phyloP scores from a whole-genome alignment of 2,113 vertebrate genomes.

The Gnathonemus longibarbis region DNA sequence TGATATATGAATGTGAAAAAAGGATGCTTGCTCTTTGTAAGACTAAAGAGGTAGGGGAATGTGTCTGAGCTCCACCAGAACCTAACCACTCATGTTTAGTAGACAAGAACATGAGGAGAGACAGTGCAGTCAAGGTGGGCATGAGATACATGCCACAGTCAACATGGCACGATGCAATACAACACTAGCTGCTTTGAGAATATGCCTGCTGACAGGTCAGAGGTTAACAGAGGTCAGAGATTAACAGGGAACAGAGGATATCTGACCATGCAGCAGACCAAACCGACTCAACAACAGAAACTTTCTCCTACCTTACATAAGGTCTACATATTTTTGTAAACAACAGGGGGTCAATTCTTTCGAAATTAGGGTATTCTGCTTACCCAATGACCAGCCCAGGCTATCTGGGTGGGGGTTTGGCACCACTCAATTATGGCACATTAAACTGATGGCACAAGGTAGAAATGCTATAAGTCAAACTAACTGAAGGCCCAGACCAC shows the following conservation, averaged over 20 bases:
- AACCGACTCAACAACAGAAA: not conserved
- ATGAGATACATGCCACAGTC: not conserved
- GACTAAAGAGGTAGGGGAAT: constrained; percentile 20
- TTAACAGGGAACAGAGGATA: not conserved
- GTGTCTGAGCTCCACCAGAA: not conserved
- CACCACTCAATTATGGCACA: constrained; percentile 42
- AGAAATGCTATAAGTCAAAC: constrained; percentile 22
- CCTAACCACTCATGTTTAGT: not conserved
- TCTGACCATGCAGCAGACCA: not conserved
- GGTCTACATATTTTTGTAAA: constrained; percentile 3
- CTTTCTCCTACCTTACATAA: not conserved
- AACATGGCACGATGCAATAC: not conserved
- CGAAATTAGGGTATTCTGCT: not conserved
- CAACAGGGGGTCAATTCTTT: not conserved
- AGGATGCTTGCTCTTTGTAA: constrained; percentile 51
- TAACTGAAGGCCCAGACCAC: not conserved
- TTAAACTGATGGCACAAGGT: constrained; percentile 24
- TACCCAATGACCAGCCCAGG: not conserved
- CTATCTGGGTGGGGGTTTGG: constrained; percentile 20
- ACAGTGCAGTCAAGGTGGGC: not conserved
- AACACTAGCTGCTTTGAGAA: not conserved
- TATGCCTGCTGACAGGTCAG: not conserved
- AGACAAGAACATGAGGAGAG: not conserved
- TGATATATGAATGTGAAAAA: constrained; percentile 53
- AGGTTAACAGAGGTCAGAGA: not conserved